phyloP scores from a whole-genome alignment of 2,113 vertebrate genomes.

The Chauna torquata region DNA sequence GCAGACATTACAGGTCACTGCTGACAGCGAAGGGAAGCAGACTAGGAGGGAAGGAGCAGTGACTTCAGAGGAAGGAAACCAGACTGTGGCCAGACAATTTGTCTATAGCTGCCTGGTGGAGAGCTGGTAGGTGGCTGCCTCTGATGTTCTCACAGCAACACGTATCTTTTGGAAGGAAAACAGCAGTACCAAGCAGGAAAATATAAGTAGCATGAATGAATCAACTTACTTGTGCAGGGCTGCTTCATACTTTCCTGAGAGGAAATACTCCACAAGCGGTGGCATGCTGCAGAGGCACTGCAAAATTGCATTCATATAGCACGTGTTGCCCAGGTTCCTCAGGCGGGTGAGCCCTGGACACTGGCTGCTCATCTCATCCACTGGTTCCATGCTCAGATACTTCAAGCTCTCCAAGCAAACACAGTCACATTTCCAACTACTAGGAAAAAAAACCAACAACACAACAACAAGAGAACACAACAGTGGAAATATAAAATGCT shows the following conservation, averaged over 20 bases:
- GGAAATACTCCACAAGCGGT: conserved; percentile 81
- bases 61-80: neutral
- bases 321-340: conserved; percentile 85
- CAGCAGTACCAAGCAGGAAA: accelerated
- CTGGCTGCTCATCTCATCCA: neutral
- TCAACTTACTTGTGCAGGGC: conserved; percentile 75
- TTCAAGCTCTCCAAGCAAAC: neutral
- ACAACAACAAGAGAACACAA: neutral
- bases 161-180: accelerated
- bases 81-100: neutral
- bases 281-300: conserved; percentile 84
- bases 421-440: neutral
- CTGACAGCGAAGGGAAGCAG: neutral
- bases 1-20: too few species aligned
- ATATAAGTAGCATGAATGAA: accelerated
- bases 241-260: conserved; percentile 69
- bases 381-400: neutral
- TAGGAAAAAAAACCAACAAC: neutral
- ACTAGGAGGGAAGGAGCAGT: neutral
- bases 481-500: neutral
- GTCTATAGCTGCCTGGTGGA: neutral
- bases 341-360: conserved; percentile 78
- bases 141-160: neutral
- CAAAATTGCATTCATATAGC: conserved; percentile 85
- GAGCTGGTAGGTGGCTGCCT: neutral